Evolutionary conservation across 2,797 vertebrate genomes (phyloP).

Genomic region (Sebastes oblongus): DNA sequence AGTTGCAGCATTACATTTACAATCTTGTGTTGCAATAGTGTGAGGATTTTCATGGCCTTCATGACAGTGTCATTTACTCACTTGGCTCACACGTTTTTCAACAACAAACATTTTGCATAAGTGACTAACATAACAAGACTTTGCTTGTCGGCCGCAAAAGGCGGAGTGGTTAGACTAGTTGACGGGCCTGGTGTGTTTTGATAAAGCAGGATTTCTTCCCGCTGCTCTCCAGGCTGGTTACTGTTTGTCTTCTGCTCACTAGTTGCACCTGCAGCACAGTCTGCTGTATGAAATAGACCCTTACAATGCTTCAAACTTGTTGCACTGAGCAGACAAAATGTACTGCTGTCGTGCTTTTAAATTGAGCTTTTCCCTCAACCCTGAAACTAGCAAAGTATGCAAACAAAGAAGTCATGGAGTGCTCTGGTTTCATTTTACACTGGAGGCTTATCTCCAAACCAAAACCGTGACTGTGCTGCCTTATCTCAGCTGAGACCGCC

Average conservation of each 20-base stretch:
- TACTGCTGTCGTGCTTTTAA: background rate
- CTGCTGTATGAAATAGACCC: background rate
- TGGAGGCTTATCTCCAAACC: constrained; percentile 16
- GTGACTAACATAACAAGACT: background rate
- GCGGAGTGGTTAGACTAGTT: background rate
- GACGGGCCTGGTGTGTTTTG: background rate
- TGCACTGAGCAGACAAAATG: background rate
- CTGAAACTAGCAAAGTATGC: constrained; percentile 56
- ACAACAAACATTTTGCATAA: background rate
- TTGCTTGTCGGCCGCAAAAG: background rate
- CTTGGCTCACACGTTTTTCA: background rate
- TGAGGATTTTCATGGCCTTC: background rate
- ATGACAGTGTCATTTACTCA: too few species aligned
- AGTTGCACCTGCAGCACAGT: background rate
- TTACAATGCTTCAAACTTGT: background rate
- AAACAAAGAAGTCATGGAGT: constrained; percentile 43
- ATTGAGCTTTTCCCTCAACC: background rate
- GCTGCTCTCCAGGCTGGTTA: background rate
- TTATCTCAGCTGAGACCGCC: constrained; percentile 18
- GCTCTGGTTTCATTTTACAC: constrained; percentile 55
- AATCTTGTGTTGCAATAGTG: background rate
- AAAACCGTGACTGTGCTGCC: constrained; percentile 8
- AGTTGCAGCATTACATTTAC: background rate
- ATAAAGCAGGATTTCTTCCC: background rate
- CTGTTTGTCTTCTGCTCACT: background rate